These are phyloP conservation scores for Strix aluco DNA, from an alignment of 2,113 vertebrate species.

Conservation along the genomic window DNA sequence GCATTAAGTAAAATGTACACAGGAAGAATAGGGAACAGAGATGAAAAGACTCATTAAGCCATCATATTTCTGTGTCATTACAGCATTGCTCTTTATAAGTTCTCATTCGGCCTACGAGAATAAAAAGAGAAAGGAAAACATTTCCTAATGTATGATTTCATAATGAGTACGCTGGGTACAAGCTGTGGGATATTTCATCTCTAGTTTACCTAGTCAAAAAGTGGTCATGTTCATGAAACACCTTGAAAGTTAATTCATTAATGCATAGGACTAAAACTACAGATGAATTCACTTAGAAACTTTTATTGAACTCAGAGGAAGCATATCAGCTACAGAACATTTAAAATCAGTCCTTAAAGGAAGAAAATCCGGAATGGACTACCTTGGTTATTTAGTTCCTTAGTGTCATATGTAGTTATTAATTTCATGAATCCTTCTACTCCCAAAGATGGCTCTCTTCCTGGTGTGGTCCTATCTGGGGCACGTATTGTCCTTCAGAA, in stretches of 20 bases:
- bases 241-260: background rate
- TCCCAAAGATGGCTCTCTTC: background rate
- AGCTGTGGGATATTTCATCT: background rate
- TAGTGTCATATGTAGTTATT: background rate
- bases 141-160: background rate
- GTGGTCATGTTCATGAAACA: background rate
- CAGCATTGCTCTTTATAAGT: background rate
- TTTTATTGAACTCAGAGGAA: background rate
- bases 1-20: background rate
- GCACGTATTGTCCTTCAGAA: background rate
- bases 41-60: constrained; percentile 7
- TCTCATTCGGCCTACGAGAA: background rate
- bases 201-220: background rate
- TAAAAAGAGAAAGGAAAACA: background rate
- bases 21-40: background rate
- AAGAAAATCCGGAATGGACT: background rate
- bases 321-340: background rate
- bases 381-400: background rate
- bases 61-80: background rate
- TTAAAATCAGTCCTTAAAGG: background rate
- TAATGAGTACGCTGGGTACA: background rate
- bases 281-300: background rate
- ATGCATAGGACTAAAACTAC: background rate
- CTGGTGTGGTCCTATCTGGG: background rate
- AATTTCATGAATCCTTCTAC: background rate